phyloP scores from a whole-genome alignment of 2,113 vertebrate genomes.

The Formicarius rufipectus region DNA sequence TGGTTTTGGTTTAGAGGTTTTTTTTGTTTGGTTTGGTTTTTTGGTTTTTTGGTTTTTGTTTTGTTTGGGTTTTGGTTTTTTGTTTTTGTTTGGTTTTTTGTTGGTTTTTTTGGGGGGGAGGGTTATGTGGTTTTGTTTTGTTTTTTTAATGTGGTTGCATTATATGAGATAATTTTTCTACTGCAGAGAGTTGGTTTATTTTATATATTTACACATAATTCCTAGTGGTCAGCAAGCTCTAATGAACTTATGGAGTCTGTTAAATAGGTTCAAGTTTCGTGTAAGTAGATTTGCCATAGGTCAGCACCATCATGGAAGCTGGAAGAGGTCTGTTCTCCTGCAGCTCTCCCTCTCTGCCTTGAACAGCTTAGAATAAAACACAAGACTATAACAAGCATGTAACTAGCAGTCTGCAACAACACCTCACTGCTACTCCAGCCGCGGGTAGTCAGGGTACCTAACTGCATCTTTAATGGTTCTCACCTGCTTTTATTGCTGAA shows the following conservation, averaged over 20 bases:
- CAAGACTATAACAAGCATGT: background rate
- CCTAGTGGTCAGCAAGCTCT: background rate
- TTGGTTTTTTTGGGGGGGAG: too few relatives aligned
- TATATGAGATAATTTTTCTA: rapidly evolving
- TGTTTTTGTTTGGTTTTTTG: too few relatives aligned
- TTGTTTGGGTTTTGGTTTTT: too few relatives aligned
- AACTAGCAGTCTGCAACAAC: background rate
- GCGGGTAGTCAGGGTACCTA: background rate
- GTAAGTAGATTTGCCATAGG: background rate
- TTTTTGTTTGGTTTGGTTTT: too few relatives aligned
- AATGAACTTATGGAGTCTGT: background rate
- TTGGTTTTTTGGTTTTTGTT: too few relatives aligned
- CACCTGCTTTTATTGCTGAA: background rate
- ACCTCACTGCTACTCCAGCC: background rate
- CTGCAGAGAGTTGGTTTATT: background rate
- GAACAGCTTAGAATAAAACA: background rate
- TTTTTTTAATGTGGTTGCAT: background rate
- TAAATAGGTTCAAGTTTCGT: background rate
- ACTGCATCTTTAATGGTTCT: background rate
- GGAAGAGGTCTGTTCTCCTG: background rate
- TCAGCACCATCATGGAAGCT: background rate
- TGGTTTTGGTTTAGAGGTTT: too few relatives aligned
- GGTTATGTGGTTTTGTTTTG: too few relatives aligned
- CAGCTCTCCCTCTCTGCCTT: background rate
- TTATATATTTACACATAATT: background rate